Base-by-base conservation (phyloP, 1,140 invertebrate genomes). In the Drosophila subpulchrella region DNA sequence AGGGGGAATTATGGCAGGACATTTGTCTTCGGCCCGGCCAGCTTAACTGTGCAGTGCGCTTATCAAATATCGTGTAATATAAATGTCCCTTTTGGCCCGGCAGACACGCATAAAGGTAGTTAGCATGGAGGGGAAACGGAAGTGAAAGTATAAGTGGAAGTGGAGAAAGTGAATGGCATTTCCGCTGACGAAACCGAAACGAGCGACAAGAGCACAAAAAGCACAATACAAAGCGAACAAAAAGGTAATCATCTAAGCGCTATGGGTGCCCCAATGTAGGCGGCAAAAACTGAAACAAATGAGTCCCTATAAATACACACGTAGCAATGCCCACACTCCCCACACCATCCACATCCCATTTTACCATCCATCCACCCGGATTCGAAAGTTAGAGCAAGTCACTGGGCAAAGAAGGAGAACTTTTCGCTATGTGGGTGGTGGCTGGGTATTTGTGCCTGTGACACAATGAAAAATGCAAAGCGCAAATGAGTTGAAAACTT, bases 401-500 rank as follows among this genome's bases (percentile, higher is more conserved):
- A 74, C 41, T 47, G 20, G 27, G 42, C 7, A n/a, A 41, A 34
- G 38, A 58, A 70, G 20, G 62, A n/a, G 57, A 77, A 77, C 56
- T 76, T 77, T 68, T 41, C 47, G 17, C 51, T 38, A 38, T 60
- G 48, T 65, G 58, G 42, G 27, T 27, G 27, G 30, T 57, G 58
- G 60, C n/a, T 54, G 41, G 20, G 58, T 68, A 50, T 58, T 57
- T 71, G 58, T 60, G 58, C 61, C 66, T 76, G 81, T 73, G 79
- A 78, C 76, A 89, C 76, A 84, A 89, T 84, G 80, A 88, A 75
- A 89, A 90, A 90, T 85, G 71, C 78, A 85, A 75, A 85, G 81
- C 85, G 81, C 81, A 89, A 89, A 90, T 89, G 85, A 89, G 85
- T 85, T 90, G 85, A 89, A 90, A 89, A 89, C 68, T 89, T 89